Evolutionary conservation across 2,113 vertebrate genomes (phyloP).

Genomic region (Varanus komodoensis): DNA sequence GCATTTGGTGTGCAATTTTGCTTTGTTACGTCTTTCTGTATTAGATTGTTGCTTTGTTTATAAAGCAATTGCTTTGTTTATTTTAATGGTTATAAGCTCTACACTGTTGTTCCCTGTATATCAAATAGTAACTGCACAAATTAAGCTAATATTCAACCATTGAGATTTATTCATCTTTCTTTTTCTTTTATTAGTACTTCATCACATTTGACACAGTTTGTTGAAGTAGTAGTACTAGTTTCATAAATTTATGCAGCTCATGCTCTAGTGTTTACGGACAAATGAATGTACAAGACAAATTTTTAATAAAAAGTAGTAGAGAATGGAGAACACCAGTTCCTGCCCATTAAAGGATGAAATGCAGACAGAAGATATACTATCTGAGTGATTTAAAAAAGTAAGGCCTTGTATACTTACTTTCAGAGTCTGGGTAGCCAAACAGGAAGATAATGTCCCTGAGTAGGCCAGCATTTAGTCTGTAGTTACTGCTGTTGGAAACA

Average conservation of each 20-base stretch:
- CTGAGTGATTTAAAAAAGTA: not conserved
- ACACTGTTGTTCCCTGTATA: not conserved
- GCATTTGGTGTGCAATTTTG: not conserved
- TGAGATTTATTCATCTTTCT: conserved; percentile 2
- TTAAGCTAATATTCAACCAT: conserved; percentile 1
- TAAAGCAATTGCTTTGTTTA: not conserved
- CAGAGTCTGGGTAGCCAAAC: not conserved
- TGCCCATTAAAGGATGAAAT: not conserved
- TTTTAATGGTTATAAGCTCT: not conserved
- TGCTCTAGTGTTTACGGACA: too few species aligned
- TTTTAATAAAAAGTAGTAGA: too few species aligned
- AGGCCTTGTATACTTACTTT: not conserved
- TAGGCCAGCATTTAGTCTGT: not conserved
- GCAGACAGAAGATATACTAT: not conserved
- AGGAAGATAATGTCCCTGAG: not conserved
- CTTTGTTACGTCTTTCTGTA: not conserved
- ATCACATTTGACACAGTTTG: too few species aligned
- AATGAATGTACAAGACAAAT: too few species aligned
- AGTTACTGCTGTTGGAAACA: not conserved
- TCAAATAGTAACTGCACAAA: not conserved
- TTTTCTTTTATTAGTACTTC: not conserved
- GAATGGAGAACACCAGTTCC: not conserved
- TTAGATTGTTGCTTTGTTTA: not conserved
- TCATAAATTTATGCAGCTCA: too few species aligned
- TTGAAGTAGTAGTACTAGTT: too few species aligned